Base-by-base conservation (phyloP, 2,113 vertebrate species). In the Semicossyphus pulcher region DNA sequence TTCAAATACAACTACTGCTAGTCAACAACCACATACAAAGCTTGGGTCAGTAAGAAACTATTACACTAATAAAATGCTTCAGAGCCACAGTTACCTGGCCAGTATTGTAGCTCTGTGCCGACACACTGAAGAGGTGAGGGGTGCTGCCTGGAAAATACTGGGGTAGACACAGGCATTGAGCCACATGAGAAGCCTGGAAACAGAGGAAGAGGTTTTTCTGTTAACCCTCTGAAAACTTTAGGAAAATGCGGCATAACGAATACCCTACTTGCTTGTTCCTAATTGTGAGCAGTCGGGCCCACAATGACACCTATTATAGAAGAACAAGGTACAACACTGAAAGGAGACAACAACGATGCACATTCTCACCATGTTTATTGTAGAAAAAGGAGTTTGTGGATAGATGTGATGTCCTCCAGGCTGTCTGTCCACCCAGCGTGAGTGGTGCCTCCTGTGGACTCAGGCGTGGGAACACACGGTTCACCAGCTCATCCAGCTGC, bases 361-460 rank as follows among this genome's bases (percentile, higher is more conserved):
- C 12, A 39, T 10, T 14, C 79, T 89, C 91, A 99, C 98, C 98
- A 92, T 99, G 89, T 69, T 97, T 99, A 86, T 99, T 99, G 91
- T 95, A 91, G 89, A 96, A 97, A 93, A 99, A 99, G 48, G 97
- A 98, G 76, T 94, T 84, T 18, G 97, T 90, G 47, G 98, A 99
- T 58, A 96, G 21, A 62, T 99, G 88, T 0, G 97, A 98, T 0
- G 91, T 96, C 72, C 90, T 95, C 98, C 98, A 99, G 9, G 84
- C 78, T 0, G 89, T 92, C 44, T 92, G 90, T 70, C 59, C 34
- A 56, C 60, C 53, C 16, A 36, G 5, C 0, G 74, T n/a, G 36
- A 66, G 93, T 34, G 82, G 86, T 0, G 44, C 49, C 76, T 92
- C 83, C 53, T 90, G 78, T 21, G 73, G 81, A 65, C 83, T 84